Evolutionary conservation across 2,113 vertebrate species (phyloP).

Genomic region (Synchiropus splendidus): DNA sequence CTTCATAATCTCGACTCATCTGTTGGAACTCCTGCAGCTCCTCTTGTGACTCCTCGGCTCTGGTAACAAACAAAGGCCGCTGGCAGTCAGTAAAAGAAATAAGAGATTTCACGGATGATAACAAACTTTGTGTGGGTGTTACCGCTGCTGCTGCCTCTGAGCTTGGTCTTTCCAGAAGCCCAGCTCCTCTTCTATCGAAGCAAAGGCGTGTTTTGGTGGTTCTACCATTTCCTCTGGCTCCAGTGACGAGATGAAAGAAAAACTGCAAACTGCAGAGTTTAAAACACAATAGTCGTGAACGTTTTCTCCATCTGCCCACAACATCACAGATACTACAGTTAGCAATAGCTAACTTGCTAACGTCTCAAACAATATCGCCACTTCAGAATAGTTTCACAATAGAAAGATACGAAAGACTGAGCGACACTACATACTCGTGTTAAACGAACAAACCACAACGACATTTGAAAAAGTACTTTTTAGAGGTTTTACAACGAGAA

Average conservation of each 20-base stretch:
- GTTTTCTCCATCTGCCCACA: no score
- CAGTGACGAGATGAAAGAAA: neutral
- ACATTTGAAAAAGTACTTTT: constrained; percentile 5
- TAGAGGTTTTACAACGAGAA: neutral
- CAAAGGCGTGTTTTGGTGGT: constrained; percentile 61
- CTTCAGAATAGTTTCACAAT: neutral
- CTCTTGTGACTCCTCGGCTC: constrained; percentile 78
- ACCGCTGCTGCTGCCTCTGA: constrained; percentile 80
- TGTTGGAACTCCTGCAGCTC: constrained; percentile 93
- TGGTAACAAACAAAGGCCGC: constrained; percentile 30
- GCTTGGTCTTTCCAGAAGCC: constrained; percentile 85
- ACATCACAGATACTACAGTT: neutral
- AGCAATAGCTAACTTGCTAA: constrained; percentile 1
- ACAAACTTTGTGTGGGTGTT: neutral
- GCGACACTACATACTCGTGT: no score
- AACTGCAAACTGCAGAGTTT: no score
- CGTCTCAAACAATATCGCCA: neutral
- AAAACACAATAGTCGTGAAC: neutral
- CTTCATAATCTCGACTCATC: constrained; percentile 93
- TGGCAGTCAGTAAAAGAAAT: neutral
- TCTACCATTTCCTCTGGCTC: constrained; percentile 79
- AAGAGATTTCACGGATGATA: no score
- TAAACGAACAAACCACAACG: no score
- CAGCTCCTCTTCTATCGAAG: constrained; percentile 79
- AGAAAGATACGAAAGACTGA: no score